phyloP scores from a whole-genome alignment of 2,888 invertebrate genomes.

The Papilio demoleus region DNA sequence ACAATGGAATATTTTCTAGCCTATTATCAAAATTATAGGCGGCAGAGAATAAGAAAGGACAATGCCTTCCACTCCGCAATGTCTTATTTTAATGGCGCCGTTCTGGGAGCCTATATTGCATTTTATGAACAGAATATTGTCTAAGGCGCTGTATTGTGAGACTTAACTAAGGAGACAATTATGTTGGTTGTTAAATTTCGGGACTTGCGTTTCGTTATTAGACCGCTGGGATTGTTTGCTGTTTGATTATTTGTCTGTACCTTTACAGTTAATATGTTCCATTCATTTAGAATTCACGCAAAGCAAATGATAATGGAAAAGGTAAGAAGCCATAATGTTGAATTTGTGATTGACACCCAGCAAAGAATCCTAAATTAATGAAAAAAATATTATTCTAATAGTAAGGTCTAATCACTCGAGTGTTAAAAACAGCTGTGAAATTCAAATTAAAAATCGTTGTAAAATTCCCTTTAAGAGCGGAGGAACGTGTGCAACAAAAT shows the following conservation, averaged over 20 bases:
- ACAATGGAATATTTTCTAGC: conserved; percentile 82
- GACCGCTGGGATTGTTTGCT: conserved; percentile 35
- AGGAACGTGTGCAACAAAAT: conserved; percentile 26
- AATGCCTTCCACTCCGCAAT: conserved; percentile 59
- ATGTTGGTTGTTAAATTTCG: conserved; percentile 49
- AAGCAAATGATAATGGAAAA: background rate
- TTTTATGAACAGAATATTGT: conserved; percentile 68
- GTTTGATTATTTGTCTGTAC: conserved; percentile 34
- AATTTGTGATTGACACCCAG: background rate
- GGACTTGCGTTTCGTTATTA: conserved; percentile 44
- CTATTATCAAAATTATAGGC: conserved; percentile 82
- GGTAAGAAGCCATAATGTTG: background rate
- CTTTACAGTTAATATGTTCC: conserved; percentile 16
- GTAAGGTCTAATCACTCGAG: background rate
- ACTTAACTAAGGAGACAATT: conserved; percentile 51
- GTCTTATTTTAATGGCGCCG: conserved; percentile 77
- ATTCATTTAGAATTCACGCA: conserved; percentile 5
- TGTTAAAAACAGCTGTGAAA: background rate
- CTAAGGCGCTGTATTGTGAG: conserved; percentile 59
- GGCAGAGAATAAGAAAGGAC: conserved; percentile 63
- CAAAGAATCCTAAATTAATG: no score
- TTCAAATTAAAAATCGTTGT: conserved; percentile 14
- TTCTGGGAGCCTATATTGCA: conserved; percentile 66
- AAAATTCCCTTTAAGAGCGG: conserved; percentile 4
- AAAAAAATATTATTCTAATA: background rate